Evolutionary conservation across 2,797 vertebrate genomes (phyloP).

Genomic region (Xiphorhynchus erythropygius): DNA sequence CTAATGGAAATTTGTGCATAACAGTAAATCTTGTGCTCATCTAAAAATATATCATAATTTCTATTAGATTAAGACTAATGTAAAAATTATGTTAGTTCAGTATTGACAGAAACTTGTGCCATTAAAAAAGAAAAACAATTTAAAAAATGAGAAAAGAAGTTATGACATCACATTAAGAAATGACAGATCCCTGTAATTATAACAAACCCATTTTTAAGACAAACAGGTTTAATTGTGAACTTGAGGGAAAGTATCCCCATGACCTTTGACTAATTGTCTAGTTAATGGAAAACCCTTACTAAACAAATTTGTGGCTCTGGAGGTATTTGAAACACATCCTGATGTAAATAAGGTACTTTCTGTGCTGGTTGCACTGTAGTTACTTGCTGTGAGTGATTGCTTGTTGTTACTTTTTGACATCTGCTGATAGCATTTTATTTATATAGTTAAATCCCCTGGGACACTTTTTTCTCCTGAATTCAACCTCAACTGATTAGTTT

Average conservation of each 20-base stretch:
- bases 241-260: slow-evolving; percentile 19
- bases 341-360: not conserved
- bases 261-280: slow-evolving; percentile 64
- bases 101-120: not conserved
- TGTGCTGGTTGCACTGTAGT: not conserved
- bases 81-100: not conserved
- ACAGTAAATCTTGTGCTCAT: not conserved
- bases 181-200: slow-evolving; percentile 58
- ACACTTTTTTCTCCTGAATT: slow-evolving; percentile 35
- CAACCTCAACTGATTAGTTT: slow-evolving; percentile 25
- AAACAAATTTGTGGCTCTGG: slow-evolving; percentile 65
- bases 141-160: not conserved
- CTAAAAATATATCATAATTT: not conserved
- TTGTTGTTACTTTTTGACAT: slow-evolving; percentile 65
- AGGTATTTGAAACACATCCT: slow-evolving; percentile 34
- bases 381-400: slow-evolving; percentile 46
- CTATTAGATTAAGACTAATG: not conserved
- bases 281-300: slow-evolving; percentile 39
- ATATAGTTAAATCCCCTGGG: slow-evolving; percentile 37
- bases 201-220: slow-evolving; percentile 52
- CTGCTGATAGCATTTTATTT: slow-evolving; percentile 61
- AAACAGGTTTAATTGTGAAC: slow-evolving; percentile 60
- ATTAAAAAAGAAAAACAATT: not conserved
- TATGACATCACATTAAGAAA: slow-evolving; percentile 53
- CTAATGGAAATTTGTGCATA: not conserved